Base-by-base conservation (phyloP, 1,140 invertebrate genomes). In the Chymomyza costata region DNA sequence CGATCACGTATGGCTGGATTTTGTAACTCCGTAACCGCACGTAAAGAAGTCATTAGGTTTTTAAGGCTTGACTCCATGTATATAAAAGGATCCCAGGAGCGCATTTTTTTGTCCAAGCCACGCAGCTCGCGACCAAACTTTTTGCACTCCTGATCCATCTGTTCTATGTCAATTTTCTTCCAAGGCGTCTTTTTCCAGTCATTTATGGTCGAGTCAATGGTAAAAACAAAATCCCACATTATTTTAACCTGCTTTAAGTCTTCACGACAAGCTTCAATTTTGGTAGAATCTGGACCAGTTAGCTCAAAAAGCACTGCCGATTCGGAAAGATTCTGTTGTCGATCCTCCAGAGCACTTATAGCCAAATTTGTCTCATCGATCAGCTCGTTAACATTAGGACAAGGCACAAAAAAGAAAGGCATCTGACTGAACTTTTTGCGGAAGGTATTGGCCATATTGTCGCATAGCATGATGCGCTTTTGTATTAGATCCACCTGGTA, bases 111-210 rank as follows among this genome's bases (percentile, higher is more conserved):
- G 83, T 97, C 96, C 50, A 98, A 86, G 7, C 90, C 90, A 85
- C 92, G 89, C 15, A 96, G 81, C 76, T 96, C 94, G 67, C 95
- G 95, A 0, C 92, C 91, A 82, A 97, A 94, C 64, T 93, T 93
- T 83, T 97, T 98, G 84, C 95, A 95, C 74, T 97, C 95, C 76
- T 95, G 92, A 82, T 98, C 96, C 93, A 98, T 96, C 35, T 90
- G 90, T 78, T 99, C 97, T 0, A 96, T 93, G 73, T 98, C 95
- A 45, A 98, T 94, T 70, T 94, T 93, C 74, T 93, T 93, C 96
- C 96, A 98, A 0, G 91, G 90, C 0, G 95, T 97, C 17, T 90
- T 93, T 83, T 97, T 96, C 96, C 96, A 98, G 83, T 95, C 92
- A 44, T 94, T 90, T 43, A 98, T 91, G 52, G 90, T 93, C 0